Percentiles rank a stretch among this genome's conserved stretches.
These are phyloP conservation scores for Teinopalpus imperialis DNA, from an alignment of 2,888 invertebrate species.

Conservation along the genomic window DNA sequence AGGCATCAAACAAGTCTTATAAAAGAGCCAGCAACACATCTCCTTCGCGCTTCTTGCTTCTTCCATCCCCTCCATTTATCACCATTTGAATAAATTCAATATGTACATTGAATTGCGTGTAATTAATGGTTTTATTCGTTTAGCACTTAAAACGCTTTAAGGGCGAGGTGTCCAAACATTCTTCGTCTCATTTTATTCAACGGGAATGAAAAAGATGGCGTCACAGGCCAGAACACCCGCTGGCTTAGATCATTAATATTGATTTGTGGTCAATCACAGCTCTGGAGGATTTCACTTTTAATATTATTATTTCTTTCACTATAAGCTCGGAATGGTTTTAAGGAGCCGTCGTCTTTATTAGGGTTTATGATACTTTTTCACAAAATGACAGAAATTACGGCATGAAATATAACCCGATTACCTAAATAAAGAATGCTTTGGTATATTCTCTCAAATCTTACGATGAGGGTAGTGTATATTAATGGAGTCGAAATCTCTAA, in stretches of 20 bases:
- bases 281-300: constrained; percentile 78
- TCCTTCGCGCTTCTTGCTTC: constrained; percentile 72
- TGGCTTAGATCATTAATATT: constrained; percentile 80
- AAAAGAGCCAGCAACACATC: constrained; percentile 39
- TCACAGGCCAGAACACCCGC: constrained; percentile 67
- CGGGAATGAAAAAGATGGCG: constrained; percentile 45
- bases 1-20: constrained; percentile 38
- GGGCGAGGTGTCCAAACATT: constrained; percentile 79
- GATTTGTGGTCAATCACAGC: constrained; percentile 83
- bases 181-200: constrained; percentile 44
- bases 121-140: constrained; percentile 83
- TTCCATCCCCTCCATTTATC: constrained; percentile 66
- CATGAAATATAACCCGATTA: constrained; percentile 20
- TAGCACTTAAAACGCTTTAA: constrained; percentile 80
- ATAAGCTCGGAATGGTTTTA: constrained; percentile 45
- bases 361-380: constrained; percentile 37
- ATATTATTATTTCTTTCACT: constrained; percentile 65
- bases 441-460: too few relatives aligned
- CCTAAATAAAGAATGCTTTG: constrained; percentile 18
- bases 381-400: constrained; percentile 19
- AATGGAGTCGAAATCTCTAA: not conserved
- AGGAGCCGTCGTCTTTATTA: constrained; percentile 49
- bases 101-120: constrained; percentile 81
- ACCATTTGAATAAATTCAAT: constrained; percentile 82
- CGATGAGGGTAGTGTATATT: too few relatives aligned